Percentiles rank a stretch among this genome's conserved stretches.
Evolutionary conservation across 2,888 invertebrate species (phyloP).

Genomic region (Rosalia funebris): DNA sequence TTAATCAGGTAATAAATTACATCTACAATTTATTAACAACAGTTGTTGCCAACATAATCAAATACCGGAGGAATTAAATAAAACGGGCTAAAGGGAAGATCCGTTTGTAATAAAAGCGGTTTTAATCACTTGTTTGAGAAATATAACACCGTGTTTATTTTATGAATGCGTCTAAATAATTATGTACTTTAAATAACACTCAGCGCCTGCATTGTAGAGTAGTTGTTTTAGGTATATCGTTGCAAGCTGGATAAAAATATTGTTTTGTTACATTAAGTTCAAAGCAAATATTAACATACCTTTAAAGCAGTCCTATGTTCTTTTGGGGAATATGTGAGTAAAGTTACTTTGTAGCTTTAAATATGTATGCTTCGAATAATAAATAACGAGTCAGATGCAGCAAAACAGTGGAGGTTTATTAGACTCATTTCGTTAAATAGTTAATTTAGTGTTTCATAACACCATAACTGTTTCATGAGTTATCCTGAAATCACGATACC

Average conservation of each 20-base stretch:
- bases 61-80: slow-evolving; percentile 20
- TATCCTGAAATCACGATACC: no score
- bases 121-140: slow-evolving; percentile 29
- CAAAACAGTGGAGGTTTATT: no score
- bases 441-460: no score
- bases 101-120: slow-evolving; percentile 24
- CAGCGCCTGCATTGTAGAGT: neutral
- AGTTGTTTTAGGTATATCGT: slow-evolving; percentile 12
- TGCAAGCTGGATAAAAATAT: slow-evolving; percentile 9
- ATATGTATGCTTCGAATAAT: neutral
- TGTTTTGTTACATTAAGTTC: slow-evolving; percentile 13
- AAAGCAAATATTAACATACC: slow-evolving; percentile 16
- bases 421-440: no score
- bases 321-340: neutral
- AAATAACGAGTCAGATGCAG: neutral
- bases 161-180: slow-evolving; percentile 22
- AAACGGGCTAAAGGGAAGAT: slow-evolving; percentile 1
- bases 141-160: slow-evolving; percentile 28
- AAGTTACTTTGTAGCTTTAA: neutral
- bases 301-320: neutral
- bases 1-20: slow-evolving; percentile 20
- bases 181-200: slow-evolving; percentile 14
- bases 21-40: slow-evolving; percentile 34
- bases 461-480: no score
- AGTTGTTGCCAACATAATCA: slow-evolving; percentile 32